Evolutionary conservation across 1,140 invertebrate genomes (phyloP).

Genomic region (Manduca sexta): DNA sequence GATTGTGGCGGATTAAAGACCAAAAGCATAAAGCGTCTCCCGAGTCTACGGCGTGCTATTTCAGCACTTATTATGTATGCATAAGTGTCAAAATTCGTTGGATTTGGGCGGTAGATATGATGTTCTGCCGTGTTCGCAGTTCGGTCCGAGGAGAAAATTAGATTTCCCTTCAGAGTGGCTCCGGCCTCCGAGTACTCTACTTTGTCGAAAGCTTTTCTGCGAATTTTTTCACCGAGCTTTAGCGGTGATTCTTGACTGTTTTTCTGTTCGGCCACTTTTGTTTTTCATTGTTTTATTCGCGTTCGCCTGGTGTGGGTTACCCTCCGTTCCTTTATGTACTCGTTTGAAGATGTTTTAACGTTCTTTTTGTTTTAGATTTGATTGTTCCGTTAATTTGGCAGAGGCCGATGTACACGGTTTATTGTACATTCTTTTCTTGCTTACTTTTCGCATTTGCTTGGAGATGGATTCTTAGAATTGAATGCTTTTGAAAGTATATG

Average conservation of each 20-base stretch:
- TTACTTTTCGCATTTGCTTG: too few species aligned
- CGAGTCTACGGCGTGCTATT: conserved; percentile 28
- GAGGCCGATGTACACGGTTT: background rate
- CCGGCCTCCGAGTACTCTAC: conserved; percentile 42
- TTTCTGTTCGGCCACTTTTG: conserved; percentile 47
- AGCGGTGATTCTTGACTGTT: conserved; percentile 41
- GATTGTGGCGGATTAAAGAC: conserved; percentile 69
- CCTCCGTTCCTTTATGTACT: too few species aligned
- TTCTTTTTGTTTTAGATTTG: too few species aligned
- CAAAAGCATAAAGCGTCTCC: conserved; percentile 48
- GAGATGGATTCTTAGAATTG: too few species aligned
- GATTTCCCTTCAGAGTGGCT: conserved; percentile 53
- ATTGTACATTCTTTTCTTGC: background rate
- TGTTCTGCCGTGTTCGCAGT: conserved; percentile 27
- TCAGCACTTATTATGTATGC: conserved; percentile 36
- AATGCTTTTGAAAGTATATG: too few species aligned
- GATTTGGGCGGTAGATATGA: conserved; percentile 38
- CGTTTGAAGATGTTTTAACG: too few species aligned
- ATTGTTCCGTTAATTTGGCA: background rate
- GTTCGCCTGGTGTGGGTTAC: conserved; percentile 13
- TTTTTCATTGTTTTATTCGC: conserved; percentile 45
- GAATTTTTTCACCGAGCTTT: conserved; percentile 27
- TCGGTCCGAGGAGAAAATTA: conserved; percentile 56
- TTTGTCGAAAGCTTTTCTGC: conserved; percentile 50
- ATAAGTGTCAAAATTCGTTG: conserved; percentile 44